Base-by-base conservation (phyloP, 2,888 invertebrate species). In the Ectemnius cavifrons region DNA sequence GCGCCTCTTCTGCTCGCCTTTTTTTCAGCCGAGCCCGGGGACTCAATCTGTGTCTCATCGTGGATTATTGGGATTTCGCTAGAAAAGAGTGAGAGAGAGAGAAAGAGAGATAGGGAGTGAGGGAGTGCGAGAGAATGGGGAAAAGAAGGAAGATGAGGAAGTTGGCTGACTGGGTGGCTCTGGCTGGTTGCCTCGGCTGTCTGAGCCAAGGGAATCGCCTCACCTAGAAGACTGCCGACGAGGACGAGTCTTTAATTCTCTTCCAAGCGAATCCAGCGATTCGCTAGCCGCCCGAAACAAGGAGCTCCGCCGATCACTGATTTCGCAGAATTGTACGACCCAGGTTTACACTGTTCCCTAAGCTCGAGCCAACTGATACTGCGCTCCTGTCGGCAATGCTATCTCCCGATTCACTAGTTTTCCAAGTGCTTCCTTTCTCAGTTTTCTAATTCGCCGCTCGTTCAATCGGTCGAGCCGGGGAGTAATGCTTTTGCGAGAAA, bases 31-130 rank as follows among this genome's bases (percentile, higher is more conserved):
- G 46, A 73, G 78, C 67, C 73, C 71, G 71, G 78, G 81, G 87
- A 89, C 89, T 89, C 89, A 89, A 90, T 90, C 89, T 89, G 87
- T 89, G 88, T 89, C 89, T 89, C 89, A 90, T 86, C 88, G 87
- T 82, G 88, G 90, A 90, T 90, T 90, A 90, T 89, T 87, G 87
- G 89, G 90, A 88, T 89, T 89, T 89, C 84, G 84, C 84, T 75
- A 77, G 81, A 66, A 68, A 72, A 52, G 76, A 66, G 77, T 71
- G 70, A 70, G 59, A 68, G 65, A 65, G 72, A 68, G 75, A 69
- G 63, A 61, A 52, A 37, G 56, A 47, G 57, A 57, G 20, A 2
- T 63, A 18, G 49, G 18, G 16, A 11, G 67, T 57, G 58, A 67
- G 67, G 63, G 79, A 75, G 75, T 74, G 79, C 79, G 77, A 73